Percentiles rank a stretch among this genome's conserved stretches.
Evolutionary conservation across 92 coral and sea anemone species (phyloP).

Genomic region (Micromussa lordhowensis): DNA sequence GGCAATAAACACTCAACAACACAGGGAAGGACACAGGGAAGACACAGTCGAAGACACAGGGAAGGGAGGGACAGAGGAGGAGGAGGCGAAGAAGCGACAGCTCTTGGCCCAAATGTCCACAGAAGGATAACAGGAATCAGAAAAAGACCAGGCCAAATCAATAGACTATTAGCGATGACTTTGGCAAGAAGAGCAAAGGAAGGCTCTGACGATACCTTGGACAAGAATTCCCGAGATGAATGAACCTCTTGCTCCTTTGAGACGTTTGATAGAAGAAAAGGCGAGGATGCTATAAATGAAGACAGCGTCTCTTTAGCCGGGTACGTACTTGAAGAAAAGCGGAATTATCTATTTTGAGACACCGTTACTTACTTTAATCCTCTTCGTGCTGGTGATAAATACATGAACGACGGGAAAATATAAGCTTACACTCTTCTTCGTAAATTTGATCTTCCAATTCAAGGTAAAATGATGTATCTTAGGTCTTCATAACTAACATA

Average conservation of each 20-base stretch:
- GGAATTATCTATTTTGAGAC: no score
- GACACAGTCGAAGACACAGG: no score
- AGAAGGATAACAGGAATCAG: no score
- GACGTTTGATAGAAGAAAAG: no score
- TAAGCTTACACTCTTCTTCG: not conserved
- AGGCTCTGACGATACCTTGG: not conserved
- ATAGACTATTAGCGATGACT: not conserved
- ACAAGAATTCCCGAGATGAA: not conserved
- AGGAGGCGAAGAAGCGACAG: no score
- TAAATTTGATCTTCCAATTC: not conserved
- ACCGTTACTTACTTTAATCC: not conserved
- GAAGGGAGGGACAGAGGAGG: no score
- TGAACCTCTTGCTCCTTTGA: not conserved
- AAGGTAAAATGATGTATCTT: not conserved
- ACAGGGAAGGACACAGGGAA: no score
- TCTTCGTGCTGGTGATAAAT: not conserved
- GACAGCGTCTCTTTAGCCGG: not conserved
- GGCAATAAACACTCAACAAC: not conserved
- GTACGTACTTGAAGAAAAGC: not conserved
- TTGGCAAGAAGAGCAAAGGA: not conserved
- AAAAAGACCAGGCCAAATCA: not conserved
- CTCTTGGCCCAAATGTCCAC: no score
- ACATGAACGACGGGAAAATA: not conserved
- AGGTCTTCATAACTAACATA: not conserved
- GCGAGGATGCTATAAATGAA: no score